Evolutionary conservation across 1,140 invertebrate species (phyloP).

Genomic region (Oedothorax gibbosus): DNA sequence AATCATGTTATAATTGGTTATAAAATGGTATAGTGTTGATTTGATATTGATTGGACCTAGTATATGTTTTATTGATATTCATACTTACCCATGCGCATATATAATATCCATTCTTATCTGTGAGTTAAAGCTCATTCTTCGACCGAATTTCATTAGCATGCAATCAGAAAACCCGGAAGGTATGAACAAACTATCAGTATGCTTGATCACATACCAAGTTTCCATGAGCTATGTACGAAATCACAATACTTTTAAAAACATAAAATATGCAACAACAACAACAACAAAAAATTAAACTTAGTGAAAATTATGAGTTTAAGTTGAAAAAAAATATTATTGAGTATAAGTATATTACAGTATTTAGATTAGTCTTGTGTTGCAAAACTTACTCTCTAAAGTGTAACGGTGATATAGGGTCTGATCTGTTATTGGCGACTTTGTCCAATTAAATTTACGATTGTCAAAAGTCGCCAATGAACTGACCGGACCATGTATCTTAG

Average conservation of each 20-base stretch:
- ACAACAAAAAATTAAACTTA: neutral
- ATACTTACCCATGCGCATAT: conserved; percentile 7
- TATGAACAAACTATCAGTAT: conserved; percentile 19
- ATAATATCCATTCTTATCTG: conserved; percentile 33
- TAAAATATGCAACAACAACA: neutral
- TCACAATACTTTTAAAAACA: neutral
- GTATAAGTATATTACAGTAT: no score
- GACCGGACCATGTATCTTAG: no score
- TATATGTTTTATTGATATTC: neutral
- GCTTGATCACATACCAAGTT: conserved; percentile 33
- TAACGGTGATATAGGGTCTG: no score
- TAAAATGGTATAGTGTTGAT: neutral
- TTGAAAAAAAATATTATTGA: neutral
- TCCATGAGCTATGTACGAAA: conserved; percentile 15
- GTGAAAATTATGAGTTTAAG: neutral
- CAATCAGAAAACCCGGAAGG: neutral
- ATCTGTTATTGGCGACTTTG: no score
- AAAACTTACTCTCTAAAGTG: no score
- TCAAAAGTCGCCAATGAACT: no score
- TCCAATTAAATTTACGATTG: no score
- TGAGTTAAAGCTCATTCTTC: conserved; percentile 32
- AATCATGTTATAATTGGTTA: neutral
- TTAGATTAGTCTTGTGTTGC: no score
- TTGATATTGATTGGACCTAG: neutral
- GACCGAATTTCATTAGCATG: conserved; percentile 22